Evolutionary conservation across 2,113 vertebrate genomes (phyloP).

Genomic region (Perca fluviatilis): DNA sequence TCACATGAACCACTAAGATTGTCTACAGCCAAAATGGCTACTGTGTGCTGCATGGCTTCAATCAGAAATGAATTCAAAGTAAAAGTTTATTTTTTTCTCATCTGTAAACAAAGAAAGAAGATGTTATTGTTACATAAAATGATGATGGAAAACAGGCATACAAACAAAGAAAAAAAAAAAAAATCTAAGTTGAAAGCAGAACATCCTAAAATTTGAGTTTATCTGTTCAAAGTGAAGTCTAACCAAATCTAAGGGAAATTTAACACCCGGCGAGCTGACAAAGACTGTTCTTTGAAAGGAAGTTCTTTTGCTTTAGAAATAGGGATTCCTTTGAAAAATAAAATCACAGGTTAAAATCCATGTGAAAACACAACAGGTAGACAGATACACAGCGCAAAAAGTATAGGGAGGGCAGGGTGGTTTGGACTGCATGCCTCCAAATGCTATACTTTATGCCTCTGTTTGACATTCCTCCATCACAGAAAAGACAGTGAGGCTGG

Average conservation of each 20-base stretch:
- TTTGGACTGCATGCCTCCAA: slow-evolving; percentile 57
- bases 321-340: slow-evolving; percentile 19
- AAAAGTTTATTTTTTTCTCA: not conserved
- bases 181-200: slow-evolving; percentile 1
- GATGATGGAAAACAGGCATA: slow-evolving; percentile 12
- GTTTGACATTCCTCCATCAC: slow-evolving; percentile 71
- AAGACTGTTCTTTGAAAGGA: not conserved
- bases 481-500: slow-evolving; percentile 66
- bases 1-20: slow-evolving; percentile 90
- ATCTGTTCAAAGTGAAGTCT: not conserved
- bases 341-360: slow-evolving; percentile 81
- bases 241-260: slow-evolving; percentile 24
- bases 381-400: slow-evolving; percentile 77
- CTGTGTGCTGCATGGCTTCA: slow-evolving; percentile 15
- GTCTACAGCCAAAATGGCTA: slow-evolving; percentile 42
- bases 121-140: slow-evolving; percentile 35
- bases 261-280: slow-evolving; percentile 10
- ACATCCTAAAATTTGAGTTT: slow-evolving; percentile 10
- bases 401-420: slow-evolving; percentile 73
- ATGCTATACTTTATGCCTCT: slow-evolving; percentile 77
- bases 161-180: slow-evolving; percentile 7
- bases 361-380: slow-evolving; percentile 95
- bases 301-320: not conserved
- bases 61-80: slow-evolving; percentile 5
- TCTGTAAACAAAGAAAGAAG: slow-evolving; percentile 43